Evolutionary conservation across 2,888 invertebrate genomes (phyloP), one percentile per base, ranked within the genome.

Genomic region (Hylaea fasciaria): DNA sequence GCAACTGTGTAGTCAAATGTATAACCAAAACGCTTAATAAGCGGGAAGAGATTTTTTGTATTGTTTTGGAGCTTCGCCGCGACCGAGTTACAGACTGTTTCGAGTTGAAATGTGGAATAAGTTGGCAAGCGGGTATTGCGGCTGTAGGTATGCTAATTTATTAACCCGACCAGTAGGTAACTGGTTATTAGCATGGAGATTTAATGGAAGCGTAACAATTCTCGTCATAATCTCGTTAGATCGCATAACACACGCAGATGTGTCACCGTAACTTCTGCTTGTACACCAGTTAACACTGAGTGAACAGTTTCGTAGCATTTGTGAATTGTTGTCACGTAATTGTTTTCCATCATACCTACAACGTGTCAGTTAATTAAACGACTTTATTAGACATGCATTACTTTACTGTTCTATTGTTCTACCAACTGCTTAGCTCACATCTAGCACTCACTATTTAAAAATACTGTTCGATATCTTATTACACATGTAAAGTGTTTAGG

Each of bases 61-160:
- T 71, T 72, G 68, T 76, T 72, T 71, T 58, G 53, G 52, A 63
- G 69, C 65, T 69, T 64, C 65, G 56, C 53, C 54, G 48, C 64
- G 66, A 61, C 59, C 54, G 66, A 70, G 64, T 72, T 72, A 68
- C 48, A 49, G 46, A 65, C 62, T 64, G 64, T 65, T 66, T 64
- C 64, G 64, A 70, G 64, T 71, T 69, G 69, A 69, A 73, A 71
- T 69, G 65, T 72, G 53, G 64, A 47, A 64, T 70, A 65, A 72
- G 67, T 69, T 75, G 68, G 70, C 64, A 64, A 71, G 68, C 66
- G 71, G 68, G 69, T 64, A 66, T 65, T 68, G 68, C 65, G 57
- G 61, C 58, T 73, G 71, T 71, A 64, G 65, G 68, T 77, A 76
- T 76, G 77, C 68, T 74, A 78, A 77, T 78, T 73, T 74, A 74